These are phyloP conservation scores for Edolisoma coerulescens DNA, from an alignment of 2,113 vertebrate species.

Conservation along the genomic window DNA sequence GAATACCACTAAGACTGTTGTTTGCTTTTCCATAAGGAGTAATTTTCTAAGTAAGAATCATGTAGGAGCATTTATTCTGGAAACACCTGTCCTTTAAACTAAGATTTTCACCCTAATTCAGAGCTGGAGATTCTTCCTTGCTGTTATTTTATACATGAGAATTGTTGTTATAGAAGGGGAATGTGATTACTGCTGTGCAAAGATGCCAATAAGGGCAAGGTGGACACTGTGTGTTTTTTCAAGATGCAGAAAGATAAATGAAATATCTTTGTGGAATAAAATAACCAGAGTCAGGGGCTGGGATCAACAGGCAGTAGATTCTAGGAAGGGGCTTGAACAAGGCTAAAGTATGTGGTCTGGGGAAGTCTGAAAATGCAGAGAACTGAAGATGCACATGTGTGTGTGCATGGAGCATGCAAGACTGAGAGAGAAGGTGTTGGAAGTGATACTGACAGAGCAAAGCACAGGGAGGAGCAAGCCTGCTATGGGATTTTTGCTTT, in stretches of 20 bases:
- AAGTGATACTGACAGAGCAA: not conserved
- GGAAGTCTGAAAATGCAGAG: not conserved
- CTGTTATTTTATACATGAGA: not conserved
- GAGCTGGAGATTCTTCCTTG: not conserved
- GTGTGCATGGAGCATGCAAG: not conserved
- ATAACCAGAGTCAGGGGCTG: not conserved
- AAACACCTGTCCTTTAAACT: not conserved
- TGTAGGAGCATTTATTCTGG: not conserved
- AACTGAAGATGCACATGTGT: fast-evolving
- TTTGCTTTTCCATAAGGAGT: not conserved
- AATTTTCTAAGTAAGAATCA: not conserved
- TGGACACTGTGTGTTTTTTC: not conserved
- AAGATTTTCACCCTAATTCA: not conserved
- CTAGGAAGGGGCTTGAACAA: not conserved
- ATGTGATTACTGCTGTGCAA: not conserved
- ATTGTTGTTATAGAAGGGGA: not conserved
- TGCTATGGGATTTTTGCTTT: not conserved
- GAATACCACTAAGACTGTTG: not conserved
- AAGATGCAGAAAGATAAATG: not conserved
- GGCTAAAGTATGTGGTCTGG: not conserved
- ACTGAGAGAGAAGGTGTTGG: not conserved
- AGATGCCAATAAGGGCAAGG: not conserved
- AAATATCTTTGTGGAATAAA: not conserved
- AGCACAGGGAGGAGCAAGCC: not conserved
- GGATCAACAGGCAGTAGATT: not conserved